phyloP scores from a whole-genome alignment of 2,113 vertebrate species.

The Gopherus evgoodei region DNA sequence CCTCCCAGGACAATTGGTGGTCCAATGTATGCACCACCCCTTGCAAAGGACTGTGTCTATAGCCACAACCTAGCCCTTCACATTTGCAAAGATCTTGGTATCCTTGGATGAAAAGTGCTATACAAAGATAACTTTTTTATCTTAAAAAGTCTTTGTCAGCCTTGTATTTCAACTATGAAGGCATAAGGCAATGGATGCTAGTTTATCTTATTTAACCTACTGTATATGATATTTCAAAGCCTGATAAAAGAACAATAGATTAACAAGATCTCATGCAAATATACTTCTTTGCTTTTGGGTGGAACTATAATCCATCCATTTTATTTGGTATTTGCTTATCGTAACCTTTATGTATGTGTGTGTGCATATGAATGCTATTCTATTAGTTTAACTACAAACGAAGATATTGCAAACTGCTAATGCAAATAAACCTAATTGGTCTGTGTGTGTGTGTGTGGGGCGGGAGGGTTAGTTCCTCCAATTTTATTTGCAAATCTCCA shows the following conservation, averaged over 20 bases:
- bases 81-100: background rate
- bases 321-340: constrained; percentile 27
- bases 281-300: constrained; percentile 15
- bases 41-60: background rate
- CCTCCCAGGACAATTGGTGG: background rate
- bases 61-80: background rate
- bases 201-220: constrained; percentile 12
- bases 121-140: background rate
- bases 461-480: background rate
- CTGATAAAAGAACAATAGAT: background rate
- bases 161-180: background rate
- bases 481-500: background rate
- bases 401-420: background rate
- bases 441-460: background rate
- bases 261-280: background rate
- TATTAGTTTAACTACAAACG: background rate
- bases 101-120: background rate
- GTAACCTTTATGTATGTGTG: background rate
- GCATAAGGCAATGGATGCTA: background rate
- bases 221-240: background rate
- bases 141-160: background rate
- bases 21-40: background rate
- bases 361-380: background rate
- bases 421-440: background rate
- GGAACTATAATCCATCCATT: background rate